Conservation (phyloP, 2,888 invertebrate species). For the Cosmia pyralina region DNA sequence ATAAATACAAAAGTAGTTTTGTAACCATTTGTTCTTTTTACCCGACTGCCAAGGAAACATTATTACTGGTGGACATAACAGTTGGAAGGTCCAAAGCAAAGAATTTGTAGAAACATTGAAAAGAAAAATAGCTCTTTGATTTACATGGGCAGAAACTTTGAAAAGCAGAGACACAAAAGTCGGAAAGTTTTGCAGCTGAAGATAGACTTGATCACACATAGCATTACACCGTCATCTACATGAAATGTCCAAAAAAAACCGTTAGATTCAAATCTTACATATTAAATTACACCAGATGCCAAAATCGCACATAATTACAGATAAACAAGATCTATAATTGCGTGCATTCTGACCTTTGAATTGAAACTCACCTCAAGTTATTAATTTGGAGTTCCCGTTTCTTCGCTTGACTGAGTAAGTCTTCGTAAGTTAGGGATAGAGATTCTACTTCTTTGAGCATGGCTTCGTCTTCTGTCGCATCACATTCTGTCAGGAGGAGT, state of each 20-base stretch:
- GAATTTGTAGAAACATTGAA: background rate
- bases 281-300: conserved; percentile 56
- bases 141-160: background rate
- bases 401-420: conserved; percentile 92
- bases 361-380: conserved; percentile 92
- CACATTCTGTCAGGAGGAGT: conserved; percentile 93
- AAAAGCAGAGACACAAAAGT: background rate
- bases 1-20: background rate
- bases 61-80: accelerated
- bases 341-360: conserved; percentile 33
- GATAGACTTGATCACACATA: conserved; percentile 25
- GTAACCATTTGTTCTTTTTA: background rate
- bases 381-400: conserved; percentile 94
- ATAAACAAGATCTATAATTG: conserved; percentile 51
- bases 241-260: conserved; percentile 64
- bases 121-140: background rate
- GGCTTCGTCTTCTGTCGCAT: conserved; percentile 92
- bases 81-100: background rate
- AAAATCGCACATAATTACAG: conserved; percentile 62
- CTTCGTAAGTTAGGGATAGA: conserved; percentile 92
- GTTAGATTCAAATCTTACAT: conserved; percentile 63
- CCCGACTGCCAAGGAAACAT: no score
- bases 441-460: conserved; percentile 92
- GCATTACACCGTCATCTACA: conserved; percentile 52
- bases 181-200: conserved; percentile 2